Evolutionary conservation across 1,140 invertebrate species (phyloP).

Genomic region (Dreissena polymorpha): DNA sequence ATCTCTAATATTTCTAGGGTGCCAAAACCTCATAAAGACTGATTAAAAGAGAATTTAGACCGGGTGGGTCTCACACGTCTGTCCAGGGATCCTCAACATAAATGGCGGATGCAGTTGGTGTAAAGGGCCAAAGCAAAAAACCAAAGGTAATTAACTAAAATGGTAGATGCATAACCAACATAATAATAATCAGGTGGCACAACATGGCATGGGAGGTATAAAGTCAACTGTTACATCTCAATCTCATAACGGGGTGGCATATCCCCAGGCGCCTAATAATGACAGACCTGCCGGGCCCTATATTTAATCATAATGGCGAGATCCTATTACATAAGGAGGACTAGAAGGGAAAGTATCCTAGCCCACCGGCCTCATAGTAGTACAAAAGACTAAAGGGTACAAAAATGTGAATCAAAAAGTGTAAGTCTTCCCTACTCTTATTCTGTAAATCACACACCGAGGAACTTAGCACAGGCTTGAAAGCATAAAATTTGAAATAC

Average conservation of each 20-base stretch:
- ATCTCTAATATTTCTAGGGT: constrained; percentile 1
- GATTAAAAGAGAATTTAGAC: constrained; percentile 1
- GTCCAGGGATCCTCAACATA: constrained; percentile 9
- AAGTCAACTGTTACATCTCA: too few species aligned
- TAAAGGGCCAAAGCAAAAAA: background rate
- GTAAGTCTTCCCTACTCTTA: background rate
- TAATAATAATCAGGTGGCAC: constrained; percentile 1
- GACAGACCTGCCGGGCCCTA: background rate
- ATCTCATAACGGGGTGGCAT: background rate
- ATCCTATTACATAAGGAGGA: too few species aligned
- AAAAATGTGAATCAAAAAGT: too few species aligned
- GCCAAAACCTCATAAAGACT: constrained; percentile 1
- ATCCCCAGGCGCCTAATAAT: background rate
- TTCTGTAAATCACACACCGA: too few species aligned
- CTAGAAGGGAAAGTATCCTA: too few species aligned
- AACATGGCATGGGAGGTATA: too few species aligned
- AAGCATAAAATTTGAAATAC: background rate
- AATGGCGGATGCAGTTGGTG: constrained; percentile 9
- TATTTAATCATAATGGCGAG: too few species aligned
- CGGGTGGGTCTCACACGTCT: constrained; percentile 3
- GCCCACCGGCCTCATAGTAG: too few species aligned
- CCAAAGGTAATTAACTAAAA: background rate
- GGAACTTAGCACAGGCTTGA: too few species aligned
- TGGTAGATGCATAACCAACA: constrained; percentile 5
- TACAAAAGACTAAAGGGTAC: too few species aligned